Evolutionary conservation across 2,888 invertebrate genomes (phyloP), one percentile per base, ranked within the genome.

Genomic region (Elegia similella): DNA sequence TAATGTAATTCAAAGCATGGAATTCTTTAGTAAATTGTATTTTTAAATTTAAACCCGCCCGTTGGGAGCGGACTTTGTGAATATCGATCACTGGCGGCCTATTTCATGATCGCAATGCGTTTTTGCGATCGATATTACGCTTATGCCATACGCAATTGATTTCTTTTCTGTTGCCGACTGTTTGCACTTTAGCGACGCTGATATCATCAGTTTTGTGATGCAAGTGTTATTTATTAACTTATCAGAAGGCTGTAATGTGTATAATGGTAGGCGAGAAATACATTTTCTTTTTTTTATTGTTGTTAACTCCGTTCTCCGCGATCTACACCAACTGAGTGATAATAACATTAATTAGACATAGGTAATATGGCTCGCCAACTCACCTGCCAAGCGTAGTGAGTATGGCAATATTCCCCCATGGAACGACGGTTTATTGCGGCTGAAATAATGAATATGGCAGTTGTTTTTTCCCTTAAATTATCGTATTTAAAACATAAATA

Each of bases 1-100:
- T 89, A 90, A 90, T 90, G 86, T 88, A 87, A 91, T 90, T 91
- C 90, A 86, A 88, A 85, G 87, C 90, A 89, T 86, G 88, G 88
- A 88, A 88, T 88, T 88, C 88, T 80, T 86, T 73, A 74, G 85
- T 86, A 87, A 86, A 84, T 86, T 84, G 83, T 88, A 86, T 88
- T 89, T 90, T 88, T 88, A 88, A 88, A 86, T 86, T 80, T 81
- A 76, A 82, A 83, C 75, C 62, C 75, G 65, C 67, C 72, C 70
- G 73, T 72, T 80, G 73, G 73, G 76, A 80, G 75, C 23, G 38
- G 29, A 47, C 48, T 56, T 55, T 55, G 55, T 56, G 56, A 56
- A 56, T 50, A 48, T 50, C 56, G 56, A 50, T 42, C 56, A 30
- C 48, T 48, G 56, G 38, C 80, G 78, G 78, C 73, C 75, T 82